These are phyloP conservation scores for Drosophila nigromelanica DNA, from an alignment of 1,140 invertebrate species.

Conservation along the genomic window DNA sequence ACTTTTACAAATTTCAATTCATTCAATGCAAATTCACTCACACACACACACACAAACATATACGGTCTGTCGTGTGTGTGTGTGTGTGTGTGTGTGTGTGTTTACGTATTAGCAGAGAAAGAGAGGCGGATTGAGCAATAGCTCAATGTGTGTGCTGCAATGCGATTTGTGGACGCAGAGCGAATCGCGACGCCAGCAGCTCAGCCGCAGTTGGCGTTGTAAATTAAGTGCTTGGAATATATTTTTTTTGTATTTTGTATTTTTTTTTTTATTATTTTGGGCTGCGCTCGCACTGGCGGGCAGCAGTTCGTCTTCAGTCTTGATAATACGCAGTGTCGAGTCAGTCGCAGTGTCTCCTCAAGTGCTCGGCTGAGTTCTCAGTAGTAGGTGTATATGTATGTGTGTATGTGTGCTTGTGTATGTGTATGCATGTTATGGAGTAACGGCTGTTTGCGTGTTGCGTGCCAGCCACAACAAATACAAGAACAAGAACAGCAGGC, in stretches of 20 bases:
- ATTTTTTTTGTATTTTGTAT: constrained; percentile 8
- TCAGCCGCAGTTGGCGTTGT: constrained; percentile 39
- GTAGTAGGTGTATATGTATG: constrained; percentile 13
- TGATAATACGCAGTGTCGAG: constrained; percentile 59
- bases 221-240: constrained; percentile 54
- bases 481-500: constrained; percentile 12
- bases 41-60: constrained; percentile 9
- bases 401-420: constrained; percentile 1
- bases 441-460: constrained; percentile 74
- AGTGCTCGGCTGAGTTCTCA: constrained; percentile 49
- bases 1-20: constrained; percentile 73
- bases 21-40: constrained; percentile 66
- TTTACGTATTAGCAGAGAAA: constrained; percentile 3
- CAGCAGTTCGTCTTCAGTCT: constrained; percentile 61
- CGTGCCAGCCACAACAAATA: constrained; percentile 22
- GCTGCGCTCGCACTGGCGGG: constrained; percentile 36
- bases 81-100: constrained; percentile 25
- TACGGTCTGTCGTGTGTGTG: not conserved
- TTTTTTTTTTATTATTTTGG: constrained; percentile 30
- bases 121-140: constrained; percentile 26
- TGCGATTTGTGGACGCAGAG: constrained; percentile 64
- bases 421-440: constrained; percentile 8
- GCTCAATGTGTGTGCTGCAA: constrained; percentile 48
- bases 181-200: constrained; percentile 25
- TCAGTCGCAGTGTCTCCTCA: constrained; percentile 47